Evolutionary conservation across 2,113 vertebrate species (phyloP).

Genomic region (Pogona vitticeps): DNA sequence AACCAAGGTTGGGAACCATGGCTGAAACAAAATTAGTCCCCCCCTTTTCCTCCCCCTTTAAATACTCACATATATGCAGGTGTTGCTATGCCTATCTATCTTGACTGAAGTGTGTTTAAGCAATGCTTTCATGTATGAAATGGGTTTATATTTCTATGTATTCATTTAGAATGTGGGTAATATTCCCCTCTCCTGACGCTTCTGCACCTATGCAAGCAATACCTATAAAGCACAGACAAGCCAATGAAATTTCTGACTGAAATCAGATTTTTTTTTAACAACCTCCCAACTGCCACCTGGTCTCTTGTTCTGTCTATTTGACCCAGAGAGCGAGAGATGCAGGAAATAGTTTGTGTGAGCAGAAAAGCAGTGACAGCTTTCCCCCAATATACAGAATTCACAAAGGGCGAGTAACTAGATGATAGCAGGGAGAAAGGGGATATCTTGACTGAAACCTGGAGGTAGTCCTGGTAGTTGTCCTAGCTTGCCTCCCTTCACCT

Average conservation of each 20-base stretch:
- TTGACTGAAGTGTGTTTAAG: neutral
- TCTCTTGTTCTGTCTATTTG: neutral
- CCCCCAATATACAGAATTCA: neutral
- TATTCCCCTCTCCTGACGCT: neutral
- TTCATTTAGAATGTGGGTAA: neutral
- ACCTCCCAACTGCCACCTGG: neutral
- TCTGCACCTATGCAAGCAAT: no score
- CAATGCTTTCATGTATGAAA: neutral
- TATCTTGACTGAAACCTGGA: neutral
- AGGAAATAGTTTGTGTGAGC: no score
- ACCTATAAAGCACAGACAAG: neutral
- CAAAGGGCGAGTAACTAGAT: neutral
- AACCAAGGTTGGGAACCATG: no score
- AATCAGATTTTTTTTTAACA: neutral
- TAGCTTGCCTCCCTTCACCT: no score
- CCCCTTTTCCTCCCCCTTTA: no score
- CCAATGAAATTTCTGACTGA: neutral
- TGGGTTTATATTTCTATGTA: neutral
- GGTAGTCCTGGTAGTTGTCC: neutral
- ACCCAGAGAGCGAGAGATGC: neutral
- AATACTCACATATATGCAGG: no score
- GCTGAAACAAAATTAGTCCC: no score
- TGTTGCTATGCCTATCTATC: no score
- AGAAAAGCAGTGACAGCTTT: no score
- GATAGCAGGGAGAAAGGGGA: neutral